These are phyloP conservation scores for Takifugu flavidus DNA, from an alignment of 2,113 vertebrate genomes.

Conservation along the genomic window DNA sequence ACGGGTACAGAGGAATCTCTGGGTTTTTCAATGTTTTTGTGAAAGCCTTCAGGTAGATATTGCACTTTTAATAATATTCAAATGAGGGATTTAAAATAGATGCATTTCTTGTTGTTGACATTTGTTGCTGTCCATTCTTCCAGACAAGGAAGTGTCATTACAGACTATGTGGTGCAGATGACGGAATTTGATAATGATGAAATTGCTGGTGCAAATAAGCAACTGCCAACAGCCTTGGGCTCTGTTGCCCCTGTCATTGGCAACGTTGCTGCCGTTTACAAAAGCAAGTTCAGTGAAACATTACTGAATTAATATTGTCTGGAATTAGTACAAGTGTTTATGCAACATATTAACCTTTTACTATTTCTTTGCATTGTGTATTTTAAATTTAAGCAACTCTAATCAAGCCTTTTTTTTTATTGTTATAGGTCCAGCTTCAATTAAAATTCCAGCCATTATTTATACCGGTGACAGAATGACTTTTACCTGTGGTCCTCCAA, in stretches of 20 bases:
- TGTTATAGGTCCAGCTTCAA: conserved; percentile 4
- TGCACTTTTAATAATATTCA: not conserved
- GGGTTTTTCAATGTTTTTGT: conserved; percentile 25
- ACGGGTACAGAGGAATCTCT: not conserved
- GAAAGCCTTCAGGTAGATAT: conserved; percentile 47
- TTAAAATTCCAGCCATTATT: fast-evolving
- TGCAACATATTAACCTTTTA: not conserved
- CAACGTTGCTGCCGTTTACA: not conserved
- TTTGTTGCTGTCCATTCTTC: not conserved
- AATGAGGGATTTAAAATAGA: not conserved
- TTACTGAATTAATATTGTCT: not conserved
- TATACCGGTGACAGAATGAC: conserved; percentile 28
- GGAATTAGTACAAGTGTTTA: not conserved
- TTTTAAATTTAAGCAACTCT: not conserved
- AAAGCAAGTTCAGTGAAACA: conserved; percentile 35
- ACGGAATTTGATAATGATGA: not conserved
- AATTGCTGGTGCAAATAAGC: conserved; percentile 22
- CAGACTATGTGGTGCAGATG: conserved; percentile 39
- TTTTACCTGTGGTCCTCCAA: conserved; percentile 13
- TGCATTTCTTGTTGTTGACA: not conserved
- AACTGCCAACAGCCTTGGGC: not conserved
- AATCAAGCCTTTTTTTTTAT: not conserved
- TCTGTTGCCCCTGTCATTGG: conserved; percentile 16
- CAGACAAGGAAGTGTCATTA: conserved; percentile 64
- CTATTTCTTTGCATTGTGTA: not conserved